Base-by-base conservation (phyloP, 2,113 vertebrate genomes). In the Mola mola region DNA sequence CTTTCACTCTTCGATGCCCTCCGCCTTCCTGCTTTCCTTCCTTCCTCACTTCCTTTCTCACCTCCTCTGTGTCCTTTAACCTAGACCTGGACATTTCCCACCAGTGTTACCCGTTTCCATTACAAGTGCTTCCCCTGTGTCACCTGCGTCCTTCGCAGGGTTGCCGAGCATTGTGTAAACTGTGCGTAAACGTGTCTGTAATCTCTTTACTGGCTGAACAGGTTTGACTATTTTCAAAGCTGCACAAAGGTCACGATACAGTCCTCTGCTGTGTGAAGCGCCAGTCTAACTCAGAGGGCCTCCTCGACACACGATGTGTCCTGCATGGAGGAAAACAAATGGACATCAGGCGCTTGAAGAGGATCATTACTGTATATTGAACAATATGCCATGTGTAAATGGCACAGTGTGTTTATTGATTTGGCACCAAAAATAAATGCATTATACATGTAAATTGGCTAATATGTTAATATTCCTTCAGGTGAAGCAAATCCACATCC, bases 101-200 rank as follows among this genome's bases (percentile, higher is more conserved):
- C 41, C 22, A 43, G 42, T 53, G 33, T 58, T 48, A 20, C 12
- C 20, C 17, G 38, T 49, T 25, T 56, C 47, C 29, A 41, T 25
- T 31, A 43, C 40, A 6, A 47, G 11, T 40, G 25, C 41, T 55
- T 66, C 59, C 50, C 56, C 64, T 25, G 31, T 41, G 56, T 28
- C 11, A 34, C 12, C 37, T 43, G 57, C 49, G 76, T 82, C 72
- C 78, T 66, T 37, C 34, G 4, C 10, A n/a, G 53, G 19, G 8
- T 75, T 43, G 66, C 2, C 49, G 46, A 66, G 28, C 50, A 31
- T 52, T 43, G 58, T 58, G 48, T 13, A 7, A 31, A 29, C 63
- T 42, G 12, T 1, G 19, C 26, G 19, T 6, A 16, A 3, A 1
- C 29, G 8, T 6, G 25, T 40, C 8, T 42, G 1, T 13, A 10